phyloP scores from a whole-genome alignment of 2,888 invertebrate genomes.

The Leptopilina drosophilae region DNA sequence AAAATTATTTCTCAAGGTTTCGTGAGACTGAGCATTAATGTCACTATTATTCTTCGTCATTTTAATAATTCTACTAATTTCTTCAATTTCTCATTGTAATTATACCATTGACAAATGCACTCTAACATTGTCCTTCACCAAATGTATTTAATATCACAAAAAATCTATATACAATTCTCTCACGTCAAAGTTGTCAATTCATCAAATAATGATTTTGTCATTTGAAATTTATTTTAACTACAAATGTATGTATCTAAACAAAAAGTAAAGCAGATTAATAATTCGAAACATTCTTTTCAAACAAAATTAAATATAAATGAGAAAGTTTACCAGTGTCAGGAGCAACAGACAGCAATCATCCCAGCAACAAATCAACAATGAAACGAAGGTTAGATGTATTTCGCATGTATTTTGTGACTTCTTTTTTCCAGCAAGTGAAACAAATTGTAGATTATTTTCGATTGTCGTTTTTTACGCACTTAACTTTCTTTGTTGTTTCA shows the following conservation, averaged over 20 bases:
- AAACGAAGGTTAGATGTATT: background rate
- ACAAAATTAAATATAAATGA: background rate
- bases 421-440: background rate
- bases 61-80: slow-evolving; percentile 53
- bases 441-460: background rate
- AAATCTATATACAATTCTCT: background rate
- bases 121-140: background rate
- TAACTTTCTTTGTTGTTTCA: background rate
- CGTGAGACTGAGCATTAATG: slow-evolving; percentile 40
- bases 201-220: background rate
- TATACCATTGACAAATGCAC: background rate
- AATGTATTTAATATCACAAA: background rate
- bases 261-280: background rate
- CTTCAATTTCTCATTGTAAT: background rate
- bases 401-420: background rate
- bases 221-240: background rate
- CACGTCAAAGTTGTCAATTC: background rate
- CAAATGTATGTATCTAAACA: background rate
- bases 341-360: too few species aligned
- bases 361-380: background rate
- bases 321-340: background rate
- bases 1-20: slow-evolving; percentile 25
- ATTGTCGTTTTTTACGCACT: slow-evolving; percentile 11
- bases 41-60: slow-evolving; percentile 54
- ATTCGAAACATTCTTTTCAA: background rate